Percentiles rank a stretch among this genome's conserved stretches.
These are phyloP conservation scores for Hydrotaea diabolus DNA, from an alignment of 2,888 invertebrate species.

Conservation along the genomic window DNA sequence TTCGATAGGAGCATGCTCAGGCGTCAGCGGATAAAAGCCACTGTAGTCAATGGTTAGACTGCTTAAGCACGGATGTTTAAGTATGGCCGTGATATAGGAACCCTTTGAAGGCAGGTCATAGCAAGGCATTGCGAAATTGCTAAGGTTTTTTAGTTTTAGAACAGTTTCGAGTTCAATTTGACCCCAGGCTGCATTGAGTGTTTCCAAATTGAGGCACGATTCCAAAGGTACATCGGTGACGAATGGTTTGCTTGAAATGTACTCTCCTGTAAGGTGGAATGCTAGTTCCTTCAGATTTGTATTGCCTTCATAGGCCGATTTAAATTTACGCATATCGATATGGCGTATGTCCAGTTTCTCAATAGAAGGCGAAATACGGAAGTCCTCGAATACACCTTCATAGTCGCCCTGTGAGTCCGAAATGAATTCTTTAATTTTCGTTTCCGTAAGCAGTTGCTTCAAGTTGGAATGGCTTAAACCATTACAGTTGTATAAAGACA, in stretches of 20 bases:
- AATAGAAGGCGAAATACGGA: neutral
- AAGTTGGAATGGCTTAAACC: neutral
- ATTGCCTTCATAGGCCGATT: conserved; percentile 1
- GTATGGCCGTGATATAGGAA: neutral
- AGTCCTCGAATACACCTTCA: neutral
- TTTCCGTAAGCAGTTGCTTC: neutral
- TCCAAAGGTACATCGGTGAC: neutral
- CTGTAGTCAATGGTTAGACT: neutral
- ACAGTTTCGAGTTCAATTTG: neutral
- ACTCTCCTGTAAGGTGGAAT: neutral
- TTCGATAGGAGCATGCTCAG: neutral
- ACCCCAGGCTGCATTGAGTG: neutral
- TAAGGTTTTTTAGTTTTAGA: neutral
- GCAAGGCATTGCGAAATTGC: neutral
- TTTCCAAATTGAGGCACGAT: neutral
- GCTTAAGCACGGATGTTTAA: neutral
- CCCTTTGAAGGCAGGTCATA: neutral
- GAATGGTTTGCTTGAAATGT: neutral
- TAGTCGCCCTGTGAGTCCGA: neutral
- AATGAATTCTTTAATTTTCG: neutral
- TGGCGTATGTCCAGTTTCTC: neutral
- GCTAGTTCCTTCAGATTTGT: neutral
- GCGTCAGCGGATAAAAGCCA: neutral
- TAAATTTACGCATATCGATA: neutral
- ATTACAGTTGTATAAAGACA: neutral